Evolutionary conservation across 1,140 invertebrate species (phyloP), one percentile per base, ranked within the genome.

Genomic region (Drosophila suzukii): DNA sequence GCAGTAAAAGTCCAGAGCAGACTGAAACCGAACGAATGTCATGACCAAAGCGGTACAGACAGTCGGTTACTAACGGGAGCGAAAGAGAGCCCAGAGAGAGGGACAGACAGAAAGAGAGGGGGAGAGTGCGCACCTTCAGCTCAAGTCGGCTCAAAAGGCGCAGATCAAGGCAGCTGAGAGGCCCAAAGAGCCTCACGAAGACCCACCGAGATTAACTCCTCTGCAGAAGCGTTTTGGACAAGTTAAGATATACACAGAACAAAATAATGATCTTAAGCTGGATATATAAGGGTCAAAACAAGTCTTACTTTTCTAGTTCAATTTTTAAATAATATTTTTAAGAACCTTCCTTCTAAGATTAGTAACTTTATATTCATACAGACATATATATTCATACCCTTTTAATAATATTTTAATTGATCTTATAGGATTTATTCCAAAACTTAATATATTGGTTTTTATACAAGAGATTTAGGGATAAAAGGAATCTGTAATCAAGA

Each of bases 1-100:
- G 68, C 63, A 70, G 57, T 72, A 76, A 88, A 91, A 84, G 84
- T 86, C 84, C 71, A 80, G 81, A 81, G 61, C 73, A 75, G 86
- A 91, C 90, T 50, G 49, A 50, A 50, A 50, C 27, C 91, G 85
- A 88, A 84, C 80, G 84, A 91, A 90, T 88, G 90, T 91, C 85
- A 91, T 81, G 90, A 88, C 73, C 89, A 83, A 82, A 86, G 53
- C 72, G 71, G 61, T 62, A 75, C 34, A 12, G 24, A 13, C 47
- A 20, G 43, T 34, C 47, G 27, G 11, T 24, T n/a, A 4, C 20
- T 11, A 59, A 47, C 56, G 56, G 36, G 38, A 36, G 63, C 34
- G n/a, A 49, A 65, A 61, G 41, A 66, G 41, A 43, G 51, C 38
- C 17, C 13, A 47, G 46, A 3, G n/a, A 15, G n/a, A 41, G 7